Evolutionary conservation across 2,113 vertebrate species (phyloP).

Genomic region (Sander vitreus): DNA sequence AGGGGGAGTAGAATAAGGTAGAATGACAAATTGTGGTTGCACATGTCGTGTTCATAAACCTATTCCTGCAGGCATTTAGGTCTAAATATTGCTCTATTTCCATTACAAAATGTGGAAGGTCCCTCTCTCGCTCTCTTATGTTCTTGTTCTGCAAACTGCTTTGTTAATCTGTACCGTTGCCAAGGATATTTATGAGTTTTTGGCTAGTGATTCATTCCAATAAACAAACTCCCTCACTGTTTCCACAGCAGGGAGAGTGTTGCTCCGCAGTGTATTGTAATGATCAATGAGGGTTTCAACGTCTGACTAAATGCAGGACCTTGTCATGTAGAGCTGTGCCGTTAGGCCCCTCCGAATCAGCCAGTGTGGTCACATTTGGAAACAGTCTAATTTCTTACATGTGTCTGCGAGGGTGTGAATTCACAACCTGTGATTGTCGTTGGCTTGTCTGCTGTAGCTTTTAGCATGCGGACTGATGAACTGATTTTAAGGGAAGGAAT

Average conservation of each 20-base stretch:
- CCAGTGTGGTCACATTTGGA: constrained; percentile 37
- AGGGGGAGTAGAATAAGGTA: background rate
- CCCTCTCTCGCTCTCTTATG: constrained; percentile 9
- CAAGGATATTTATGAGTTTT: constrained; percentile 68
- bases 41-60: constrained; percentile 7
- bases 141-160: constrained; percentile 26
- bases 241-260: constrained; percentile 64
- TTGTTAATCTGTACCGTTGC: constrained; percentile 49
- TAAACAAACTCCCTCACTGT: constrained; percentile 64
- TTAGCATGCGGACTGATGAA: constrained; percentile 52
- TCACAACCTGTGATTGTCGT: constrained; percentile 16
- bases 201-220: constrained; percentile 54
- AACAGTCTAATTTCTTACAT: constrained; percentile 53
- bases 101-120: constrained; percentile 39
- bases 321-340: constrained; percentile 1
- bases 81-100: constrained; percentile 36
- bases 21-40: constrained; percentile 30
- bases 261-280: constrained; percentile 28
- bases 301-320: constrained; percentile 40
- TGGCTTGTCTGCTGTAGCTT: constrained; percentile 28
- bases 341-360: constrained; percentile 24
- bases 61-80: constrained; percentile 9
- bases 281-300: constrained; percentile 54
- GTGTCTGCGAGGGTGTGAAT: constrained; percentile 50
- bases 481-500: constrained; percentile 54